Evolutionary conservation across 2,113 vertebrate species (phyloP).

Genomic region (Gopherus evgoodei): DNA sequence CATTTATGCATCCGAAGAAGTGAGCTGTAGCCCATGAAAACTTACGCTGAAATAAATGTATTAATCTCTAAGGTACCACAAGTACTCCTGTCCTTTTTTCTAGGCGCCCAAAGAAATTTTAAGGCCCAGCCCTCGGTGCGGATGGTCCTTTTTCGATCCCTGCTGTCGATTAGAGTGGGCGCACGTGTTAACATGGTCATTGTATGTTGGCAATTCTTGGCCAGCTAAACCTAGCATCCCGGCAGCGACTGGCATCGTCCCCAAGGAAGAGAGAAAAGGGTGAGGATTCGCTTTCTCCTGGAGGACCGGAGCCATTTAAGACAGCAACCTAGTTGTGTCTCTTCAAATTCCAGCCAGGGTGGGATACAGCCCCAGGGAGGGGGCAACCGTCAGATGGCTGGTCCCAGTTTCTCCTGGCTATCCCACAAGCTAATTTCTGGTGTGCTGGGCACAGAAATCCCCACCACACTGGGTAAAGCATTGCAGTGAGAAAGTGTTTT

Average conservation of each 20-base stretch:
- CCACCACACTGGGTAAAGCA: background rate
- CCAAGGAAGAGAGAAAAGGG: background rate
- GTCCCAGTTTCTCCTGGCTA: background rate
- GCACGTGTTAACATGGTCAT: background rate
- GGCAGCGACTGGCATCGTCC: background rate
- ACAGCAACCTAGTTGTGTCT: background rate
- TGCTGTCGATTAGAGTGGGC: background rate
- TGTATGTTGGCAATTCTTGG: background rate
- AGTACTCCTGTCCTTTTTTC: no score
- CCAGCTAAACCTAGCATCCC: background rate
- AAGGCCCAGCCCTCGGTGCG: background rate
- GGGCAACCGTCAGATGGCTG: background rate
- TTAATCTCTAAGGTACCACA: no score
- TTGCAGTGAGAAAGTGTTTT: background rate
- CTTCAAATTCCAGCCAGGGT: background rate
- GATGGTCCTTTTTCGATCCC: background rate
- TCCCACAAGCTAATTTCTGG: background rate
- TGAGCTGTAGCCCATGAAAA: no score
- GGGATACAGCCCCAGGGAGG: background rate
- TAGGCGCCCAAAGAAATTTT: background rate
- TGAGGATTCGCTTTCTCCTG: background rate
- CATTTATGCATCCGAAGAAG: no score
- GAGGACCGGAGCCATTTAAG: background rate
- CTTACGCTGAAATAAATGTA: no score
- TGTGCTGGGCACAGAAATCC: background rate